These are phyloP conservation scores for Sinelater perroti DNA, from an alignment of 2,888 invertebrate species.

Conservation along the genomic window DNA sequence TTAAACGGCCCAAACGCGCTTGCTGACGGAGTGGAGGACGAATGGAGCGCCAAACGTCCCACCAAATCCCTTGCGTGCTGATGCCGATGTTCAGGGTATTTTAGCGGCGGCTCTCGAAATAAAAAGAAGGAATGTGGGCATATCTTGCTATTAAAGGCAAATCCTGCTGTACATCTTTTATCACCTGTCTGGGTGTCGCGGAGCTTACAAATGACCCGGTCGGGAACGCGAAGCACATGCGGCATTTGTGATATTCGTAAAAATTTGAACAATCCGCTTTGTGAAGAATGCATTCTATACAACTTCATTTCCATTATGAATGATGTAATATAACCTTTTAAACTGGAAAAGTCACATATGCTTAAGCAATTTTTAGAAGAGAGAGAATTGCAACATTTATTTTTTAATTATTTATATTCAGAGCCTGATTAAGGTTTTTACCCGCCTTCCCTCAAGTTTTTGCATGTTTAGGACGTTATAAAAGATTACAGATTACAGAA, in stretches of 20 bases:
- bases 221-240: not conserved
- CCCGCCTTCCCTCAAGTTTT: too few species aligned
- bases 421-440: too few species aligned
- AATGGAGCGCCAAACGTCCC: slow-evolving; percentile 4
- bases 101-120: slow-evolving; percentile 7
- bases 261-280: slow-evolving; percentile 2
- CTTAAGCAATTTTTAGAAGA: too few species aligned
- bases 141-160: slow-evolving; percentile 13
- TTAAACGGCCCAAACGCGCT: slow-evolving; percentile 11
- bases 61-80: slow-evolving; percentile 19
- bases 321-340: too few species aligned
- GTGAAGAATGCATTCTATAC: not conserved
- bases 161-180: slow-evolving; percentile 14
- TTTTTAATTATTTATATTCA: too few species aligned
- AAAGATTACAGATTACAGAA: too few species aligned
- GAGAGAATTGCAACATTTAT: too few species aligned
- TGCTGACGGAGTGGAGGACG: not conserved
- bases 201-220: slow-evolving; percentile 2
- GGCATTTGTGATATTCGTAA: not conserved
- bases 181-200: slow-evolving; percentile 5
- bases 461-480: too few species aligned
- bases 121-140: slow-evolving; percentile 3
- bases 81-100: slow-evolving; percentile 16
- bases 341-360: too few species aligned
- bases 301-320: too few species aligned